Evolutionary conservation across 1,140 invertebrate species (phyloP).

Genomic region (Venustaconcha ellipsiformis): DNA sequence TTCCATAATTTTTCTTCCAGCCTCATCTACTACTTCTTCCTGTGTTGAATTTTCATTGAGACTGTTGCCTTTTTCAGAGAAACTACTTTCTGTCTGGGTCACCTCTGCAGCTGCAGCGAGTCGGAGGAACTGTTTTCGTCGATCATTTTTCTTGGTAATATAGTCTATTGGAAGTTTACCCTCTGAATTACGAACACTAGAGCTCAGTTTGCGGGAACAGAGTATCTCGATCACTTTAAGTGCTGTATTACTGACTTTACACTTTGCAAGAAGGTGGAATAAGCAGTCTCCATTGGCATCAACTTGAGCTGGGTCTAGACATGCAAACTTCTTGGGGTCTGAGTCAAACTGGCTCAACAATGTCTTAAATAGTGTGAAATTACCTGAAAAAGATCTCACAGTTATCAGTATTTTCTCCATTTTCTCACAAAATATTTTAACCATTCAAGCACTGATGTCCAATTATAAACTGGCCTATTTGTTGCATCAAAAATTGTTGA

Average conservation of each 20-base stretch:
- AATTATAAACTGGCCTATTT: background rate
- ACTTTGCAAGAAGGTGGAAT: conserved; percentile 49
- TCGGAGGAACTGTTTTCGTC: conserved; percentile 46
- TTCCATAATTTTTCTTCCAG: conserved; percentile 5
- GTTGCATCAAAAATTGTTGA: background rate
- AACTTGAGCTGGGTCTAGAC: conserved; percentile 34
- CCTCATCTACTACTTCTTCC: conserved; percentile 13
- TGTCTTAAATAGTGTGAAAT: conserved; percentile 47
- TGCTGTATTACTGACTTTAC: conserved; percentile 44
- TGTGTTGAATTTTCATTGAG: conserved; percentile 14
- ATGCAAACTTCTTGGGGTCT: conserved; percentile 34
- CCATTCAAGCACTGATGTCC: too few species aligned
- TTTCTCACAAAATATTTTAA: too few species aligned
- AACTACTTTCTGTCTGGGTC: background rate
- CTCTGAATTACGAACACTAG: conserved; percentile 42
- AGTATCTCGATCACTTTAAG: conserved; percentile 50
- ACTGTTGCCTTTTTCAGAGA: background rate
- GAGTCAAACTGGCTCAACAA: conserved; percentile 41
- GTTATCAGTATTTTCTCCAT: too few species aligned
- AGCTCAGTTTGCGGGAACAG: conserved; percentile 39
- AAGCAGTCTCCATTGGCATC: conserved; percentile 48
- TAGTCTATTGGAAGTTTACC: conserved; percentile 48
- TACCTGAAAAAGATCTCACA: conserved; percentile 16
- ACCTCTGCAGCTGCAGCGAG: conserved; percentile 19
- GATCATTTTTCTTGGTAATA: conserved; percentile 48